Percentiles rank a stretch among this genome's conserved stretches.
Conservation (phyloP, 2,797 vertebrate species). For the Mormyrops boulengeri region DNA sequence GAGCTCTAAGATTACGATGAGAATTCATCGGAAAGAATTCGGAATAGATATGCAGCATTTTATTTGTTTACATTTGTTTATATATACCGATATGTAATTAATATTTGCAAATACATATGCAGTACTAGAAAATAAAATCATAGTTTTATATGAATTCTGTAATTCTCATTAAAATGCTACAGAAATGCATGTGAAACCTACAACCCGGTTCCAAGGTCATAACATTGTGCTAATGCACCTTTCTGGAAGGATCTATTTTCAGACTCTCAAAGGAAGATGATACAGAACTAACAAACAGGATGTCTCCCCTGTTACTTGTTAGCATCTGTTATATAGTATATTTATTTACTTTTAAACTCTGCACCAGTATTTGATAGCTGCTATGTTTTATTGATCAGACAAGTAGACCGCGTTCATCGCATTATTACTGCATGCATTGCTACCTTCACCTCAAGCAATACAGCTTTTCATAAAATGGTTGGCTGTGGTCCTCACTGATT, state of each 20-base stretch:
- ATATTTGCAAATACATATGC: not conserved
- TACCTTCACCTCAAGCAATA: not conserved
- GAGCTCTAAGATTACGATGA: not conserved
- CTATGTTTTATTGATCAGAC: not conserved
- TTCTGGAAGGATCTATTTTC: slow-evolving; percentile 1
- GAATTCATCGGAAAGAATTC: not conserved
- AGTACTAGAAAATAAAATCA: not conserved
- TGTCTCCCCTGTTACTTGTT: not conserved
- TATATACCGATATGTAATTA: not conserved
- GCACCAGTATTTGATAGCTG: not conserved
- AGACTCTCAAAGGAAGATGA: not conserved
- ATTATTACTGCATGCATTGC: not conserved
- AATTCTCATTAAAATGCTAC: not conserved
- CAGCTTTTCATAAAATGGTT: not conserved
- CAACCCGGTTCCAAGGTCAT: not conserved
- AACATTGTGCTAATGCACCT: not conserved
- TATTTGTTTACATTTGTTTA: not conserved
- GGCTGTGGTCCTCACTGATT: not conserved
- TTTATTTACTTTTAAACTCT: not conserved
- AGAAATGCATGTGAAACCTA: not conserved
- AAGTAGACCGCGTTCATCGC: not conserved
- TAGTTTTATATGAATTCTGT: not conserved
- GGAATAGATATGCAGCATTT: not conserved
- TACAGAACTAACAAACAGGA: not conserved
- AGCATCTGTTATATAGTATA: not conserved